phyloP scores from a whole-genome alignment of 30 jellyfish, hydroid and myxozoan species.

The Pelagia noctiluca region DNA sequence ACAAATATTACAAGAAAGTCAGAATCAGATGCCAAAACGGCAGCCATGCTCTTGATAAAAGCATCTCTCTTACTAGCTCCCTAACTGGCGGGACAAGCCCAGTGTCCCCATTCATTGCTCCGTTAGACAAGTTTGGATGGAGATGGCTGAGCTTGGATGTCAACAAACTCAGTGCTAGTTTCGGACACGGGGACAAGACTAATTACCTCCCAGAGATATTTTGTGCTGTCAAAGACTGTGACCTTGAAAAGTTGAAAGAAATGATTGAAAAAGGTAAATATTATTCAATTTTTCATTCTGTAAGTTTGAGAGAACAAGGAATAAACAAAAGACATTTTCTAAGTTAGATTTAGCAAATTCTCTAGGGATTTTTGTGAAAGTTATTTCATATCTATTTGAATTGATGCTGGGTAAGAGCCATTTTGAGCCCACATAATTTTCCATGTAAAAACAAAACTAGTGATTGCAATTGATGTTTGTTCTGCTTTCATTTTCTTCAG shows the following conservation, averaged over 20 bases:
- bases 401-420: no score
- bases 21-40: slow-evolving; percentile 55
- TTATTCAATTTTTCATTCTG: neutral
- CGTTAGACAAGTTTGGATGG: slow-evolving; percentile 91
- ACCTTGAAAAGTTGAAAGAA: slow-evolving; percentile 67
- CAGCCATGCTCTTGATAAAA: slow-evolving; percentile 53
- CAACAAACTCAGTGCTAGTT: slow-evolving; percentile 82
- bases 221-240: slow-evolving; percentile 75
- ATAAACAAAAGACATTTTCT: no score
- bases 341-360: no score
- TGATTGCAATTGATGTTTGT: neutral
- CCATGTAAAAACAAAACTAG: no score
- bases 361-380: no score
- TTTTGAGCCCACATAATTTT: no score
- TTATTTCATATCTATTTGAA: no score
- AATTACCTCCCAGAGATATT: slow-evolving; percentile 90
- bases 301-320: neutral
- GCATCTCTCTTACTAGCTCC: slow-evolving; percentile 71
- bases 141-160: slow-evolving; percentile 92
- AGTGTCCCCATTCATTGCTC: slow-evolving; percentile 76
- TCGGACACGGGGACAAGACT: slow-evolving; percentile 88
- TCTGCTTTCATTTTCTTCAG: slow-evolving; percentile 8
- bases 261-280: slow-evolving; percentile 58
- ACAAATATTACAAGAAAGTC: slow-evolving; percentile 74
- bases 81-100: slow-evolving; percentile 87